Evolutionary conservation across 2,797 vertebrate species (phyloP).

Genomic region (Dermochelys coriacea): DNA sequence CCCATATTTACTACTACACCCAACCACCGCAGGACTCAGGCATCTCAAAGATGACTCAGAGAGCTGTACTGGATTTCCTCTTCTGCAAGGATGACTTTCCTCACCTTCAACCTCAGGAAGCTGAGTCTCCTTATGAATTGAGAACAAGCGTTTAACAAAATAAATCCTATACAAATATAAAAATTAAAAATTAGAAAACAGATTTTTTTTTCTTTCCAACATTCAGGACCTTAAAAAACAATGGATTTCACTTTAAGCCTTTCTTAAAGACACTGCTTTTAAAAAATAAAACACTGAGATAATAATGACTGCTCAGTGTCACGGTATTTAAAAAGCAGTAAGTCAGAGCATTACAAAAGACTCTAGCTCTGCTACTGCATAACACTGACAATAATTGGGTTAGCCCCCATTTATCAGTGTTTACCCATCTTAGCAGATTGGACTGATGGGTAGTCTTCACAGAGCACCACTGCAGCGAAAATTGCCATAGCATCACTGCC

Average conservation of each 20-base stretch:
- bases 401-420: not conserved
- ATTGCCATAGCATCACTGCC: not conserved
- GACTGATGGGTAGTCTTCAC: not conserved
- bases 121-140: not conserved
- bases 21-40: not conserved
- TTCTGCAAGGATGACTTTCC: not conserved
- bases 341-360: conserved; percentile 1
- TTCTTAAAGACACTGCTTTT: conserved; percentile 21
- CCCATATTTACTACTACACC: not conserved
- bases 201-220: not conserved
- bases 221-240: not conserved
- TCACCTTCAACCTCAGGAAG: not conserved
- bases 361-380: not conserved
- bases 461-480: not conserved
- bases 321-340: conserved; percentile 19
- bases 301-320: conserved; percentile 25
- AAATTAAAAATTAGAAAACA: not conserved
- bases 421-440: not conserved
- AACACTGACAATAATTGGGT: conserved; percentile 25
- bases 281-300: conserved; percentile 19
- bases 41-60: not conserved
- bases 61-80: not conserved
- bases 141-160: not conserved
- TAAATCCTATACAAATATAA: not conserved
- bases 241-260: conserved; percentile 6